A percentile compares a stretch with the other conserved stretches of the same genome.
These are phyloP conservation scores for Telmatochromis bifrenatus DNA, from an alignment of 2,113 vertebrate genomes.

Conservation along the genomic window DNA sequence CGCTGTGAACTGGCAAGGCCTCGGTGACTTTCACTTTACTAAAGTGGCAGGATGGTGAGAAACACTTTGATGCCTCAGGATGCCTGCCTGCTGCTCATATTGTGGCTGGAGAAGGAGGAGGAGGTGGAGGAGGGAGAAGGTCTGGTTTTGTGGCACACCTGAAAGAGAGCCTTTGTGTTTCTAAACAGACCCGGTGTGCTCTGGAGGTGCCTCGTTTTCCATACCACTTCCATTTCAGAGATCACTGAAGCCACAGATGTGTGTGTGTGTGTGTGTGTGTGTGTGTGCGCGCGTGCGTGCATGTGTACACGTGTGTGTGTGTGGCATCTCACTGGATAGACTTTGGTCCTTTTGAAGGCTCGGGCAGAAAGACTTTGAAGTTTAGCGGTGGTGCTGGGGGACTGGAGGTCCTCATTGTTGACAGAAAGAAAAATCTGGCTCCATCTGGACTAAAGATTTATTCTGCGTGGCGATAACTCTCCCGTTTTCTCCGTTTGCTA, in stretches of 20 bases:
- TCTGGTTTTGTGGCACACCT: not conserved
- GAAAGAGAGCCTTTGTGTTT: constrained; percentile 40
- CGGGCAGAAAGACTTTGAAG: constrained; percentile 1
- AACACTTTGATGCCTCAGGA: not conserved
- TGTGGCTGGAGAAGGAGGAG: not conserved
- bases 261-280: not conserved
- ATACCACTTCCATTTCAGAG: not conserved
- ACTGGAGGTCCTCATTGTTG: not conserved
- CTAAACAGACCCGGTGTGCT: not conserved
- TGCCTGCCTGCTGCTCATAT: not conserved
- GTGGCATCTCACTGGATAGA: not conserved
- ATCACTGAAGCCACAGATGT: not conserved
- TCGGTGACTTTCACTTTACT: not conserved
- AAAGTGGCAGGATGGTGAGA: not conserved
- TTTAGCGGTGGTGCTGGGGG: not conserved
- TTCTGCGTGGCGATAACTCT: not conserved
- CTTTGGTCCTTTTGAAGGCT: not conserved
- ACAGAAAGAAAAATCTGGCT: not conserved
- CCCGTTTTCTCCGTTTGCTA: not conserved
- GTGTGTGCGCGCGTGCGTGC: rapidly evolving
- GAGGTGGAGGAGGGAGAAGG: not conserved
- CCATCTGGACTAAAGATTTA: not conserved
- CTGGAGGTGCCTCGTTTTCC: not conserved
- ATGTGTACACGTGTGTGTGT: rapidly evolving
- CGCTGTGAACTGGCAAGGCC: not conserved